These are phyloP conservation scores for Macrochelys suwanniensis DNA, from an alignment of 2,797 vertebrate species.

Conservation along the genomic window DNA sequence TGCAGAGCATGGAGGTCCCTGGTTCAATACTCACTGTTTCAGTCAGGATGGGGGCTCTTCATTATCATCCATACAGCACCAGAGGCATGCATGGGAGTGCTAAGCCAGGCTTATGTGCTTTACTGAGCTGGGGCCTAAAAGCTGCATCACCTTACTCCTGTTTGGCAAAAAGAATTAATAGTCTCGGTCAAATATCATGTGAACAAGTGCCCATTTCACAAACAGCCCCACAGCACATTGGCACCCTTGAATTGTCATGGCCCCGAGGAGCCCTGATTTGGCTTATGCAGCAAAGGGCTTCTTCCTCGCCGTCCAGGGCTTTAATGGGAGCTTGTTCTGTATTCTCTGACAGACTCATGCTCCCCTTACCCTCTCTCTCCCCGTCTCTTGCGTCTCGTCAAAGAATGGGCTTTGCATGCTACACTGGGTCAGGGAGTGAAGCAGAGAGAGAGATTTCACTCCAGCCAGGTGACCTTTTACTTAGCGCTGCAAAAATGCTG, in stretches of 20 bases:
- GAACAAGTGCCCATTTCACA: background rate
- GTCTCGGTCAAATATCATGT: background rate
- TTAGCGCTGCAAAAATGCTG: background rate
- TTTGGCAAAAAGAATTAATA: background rate
- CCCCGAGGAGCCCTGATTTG: slow-evolving; percentile 9
- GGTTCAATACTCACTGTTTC: background rate
- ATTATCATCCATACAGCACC: background rate
- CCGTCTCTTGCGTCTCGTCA: background rate
- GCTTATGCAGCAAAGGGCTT: slow-evolving; percentile 53
- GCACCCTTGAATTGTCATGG: background rate
- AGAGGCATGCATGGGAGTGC: background rate
- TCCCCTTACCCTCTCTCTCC: background rate
- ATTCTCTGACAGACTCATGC: slow-evolving; percentile 21
- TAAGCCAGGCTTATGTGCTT: background rate
- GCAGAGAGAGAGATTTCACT: background rate
- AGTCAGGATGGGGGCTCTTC: background rate
- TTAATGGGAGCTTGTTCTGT: background rate
- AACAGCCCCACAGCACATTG: rapidly evolving
- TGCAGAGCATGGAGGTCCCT: background rate
- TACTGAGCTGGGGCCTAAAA: background rate
- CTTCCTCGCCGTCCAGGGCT: slow-evolving; percentile 32
- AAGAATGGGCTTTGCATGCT: slow-evolving; percentile 8
- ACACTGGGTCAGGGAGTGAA: slow-evolving; percentile 1
- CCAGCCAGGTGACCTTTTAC: slow-evolving; percentile 6
- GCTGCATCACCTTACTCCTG: background rate